Evolutionary conservation across 2,888 invertebrate species (phyloP).

Genomic region (Empis stercorea): DNA sequence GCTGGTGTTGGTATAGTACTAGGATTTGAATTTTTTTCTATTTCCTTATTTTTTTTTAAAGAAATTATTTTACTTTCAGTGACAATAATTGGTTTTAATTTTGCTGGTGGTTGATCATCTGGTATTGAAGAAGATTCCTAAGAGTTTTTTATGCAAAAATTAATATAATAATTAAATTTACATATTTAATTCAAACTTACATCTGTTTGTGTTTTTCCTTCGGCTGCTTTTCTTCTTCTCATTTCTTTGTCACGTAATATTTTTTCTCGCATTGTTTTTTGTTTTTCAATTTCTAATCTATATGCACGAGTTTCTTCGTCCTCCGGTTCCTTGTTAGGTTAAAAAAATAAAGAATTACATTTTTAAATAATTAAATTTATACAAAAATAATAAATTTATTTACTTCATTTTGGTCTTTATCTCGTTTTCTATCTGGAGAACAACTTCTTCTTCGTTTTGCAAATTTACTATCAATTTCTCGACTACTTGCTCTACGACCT

Average conservation of each 20-base stretch:
- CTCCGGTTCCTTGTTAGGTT: constrained; percentile 33
- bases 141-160: too few relatives aligned
- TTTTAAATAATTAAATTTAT: background rate
- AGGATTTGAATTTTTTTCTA: constrained; percentile 11
- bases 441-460: constrained; percentile 30
- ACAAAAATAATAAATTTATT: constrained; percentile 10
- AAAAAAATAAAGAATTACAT: background rate
- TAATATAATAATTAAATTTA: too few relatives aligned
- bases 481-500: constrained; percentile 9
- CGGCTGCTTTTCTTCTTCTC: constrained; percentile 35
- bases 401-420: constrained; percentile 27
- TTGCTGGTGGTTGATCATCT: constrained; percentile 18
- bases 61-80: constrained; percentile 34
- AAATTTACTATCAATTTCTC: constrained; percentile 12
- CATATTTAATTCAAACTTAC: too few relatives aligned
- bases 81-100: constrained; percentile 24
- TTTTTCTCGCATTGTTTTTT: constrained; percentile 37
- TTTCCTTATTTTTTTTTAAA: constrained; percentile 23
- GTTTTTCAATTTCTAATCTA: constrained; percentile 38
- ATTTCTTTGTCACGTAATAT: constrained; percentile 38
- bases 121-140: constrained; percentile 9
- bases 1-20: background rate
- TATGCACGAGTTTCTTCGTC: constrained; percentile 40
- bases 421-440: constrained; percentile 21
- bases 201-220: constrained; percentile 23